Evolutionary conservation across 2,797 vertebrate genomes (phyloP).

Genomic region (Sylvia borin): DNA sequence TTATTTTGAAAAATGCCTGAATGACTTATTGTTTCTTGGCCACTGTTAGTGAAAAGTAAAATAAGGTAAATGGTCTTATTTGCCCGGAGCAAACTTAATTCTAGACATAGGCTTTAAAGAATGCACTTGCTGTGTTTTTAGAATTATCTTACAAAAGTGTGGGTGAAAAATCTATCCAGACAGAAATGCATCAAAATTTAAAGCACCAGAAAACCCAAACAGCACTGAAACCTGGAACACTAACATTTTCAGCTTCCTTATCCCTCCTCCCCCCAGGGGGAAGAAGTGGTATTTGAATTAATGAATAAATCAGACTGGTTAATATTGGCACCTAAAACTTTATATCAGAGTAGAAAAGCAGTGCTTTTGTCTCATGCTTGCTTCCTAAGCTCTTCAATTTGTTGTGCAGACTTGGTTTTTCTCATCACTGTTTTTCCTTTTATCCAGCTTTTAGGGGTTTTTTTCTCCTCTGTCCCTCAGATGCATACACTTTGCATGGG

Average conservation of each 20-base stretch:
- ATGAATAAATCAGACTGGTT: not conserved
- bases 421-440: not conserved
- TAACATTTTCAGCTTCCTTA: not conserved
- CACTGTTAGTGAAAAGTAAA: not conserved
- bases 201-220: not conserved
- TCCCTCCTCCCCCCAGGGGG: fast-evolving
- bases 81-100: not conserved
- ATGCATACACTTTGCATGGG: not conserved
- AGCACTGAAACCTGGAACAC: not conserved
- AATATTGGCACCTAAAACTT: not conserved
- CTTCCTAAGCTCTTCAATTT: not conserved
- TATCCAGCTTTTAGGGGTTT: not conserved
- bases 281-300: not conserved
- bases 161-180: not conserved
- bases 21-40: not conserved
- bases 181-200: not conserved
- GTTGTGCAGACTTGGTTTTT: not conserved
- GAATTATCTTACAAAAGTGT: not conserved
- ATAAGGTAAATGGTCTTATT: not conserved
- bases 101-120: not conserved
- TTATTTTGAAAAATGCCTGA: not conserved
- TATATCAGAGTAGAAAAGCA: not conserved
- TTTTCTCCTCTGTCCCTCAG: not conserved
- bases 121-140: not conserved
- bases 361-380: not conserved